Evolutionary conservation across 2,797 vertebrate genomes (phyloP).

Genomic region (Erpetoichthys calabaricus): DNA sequence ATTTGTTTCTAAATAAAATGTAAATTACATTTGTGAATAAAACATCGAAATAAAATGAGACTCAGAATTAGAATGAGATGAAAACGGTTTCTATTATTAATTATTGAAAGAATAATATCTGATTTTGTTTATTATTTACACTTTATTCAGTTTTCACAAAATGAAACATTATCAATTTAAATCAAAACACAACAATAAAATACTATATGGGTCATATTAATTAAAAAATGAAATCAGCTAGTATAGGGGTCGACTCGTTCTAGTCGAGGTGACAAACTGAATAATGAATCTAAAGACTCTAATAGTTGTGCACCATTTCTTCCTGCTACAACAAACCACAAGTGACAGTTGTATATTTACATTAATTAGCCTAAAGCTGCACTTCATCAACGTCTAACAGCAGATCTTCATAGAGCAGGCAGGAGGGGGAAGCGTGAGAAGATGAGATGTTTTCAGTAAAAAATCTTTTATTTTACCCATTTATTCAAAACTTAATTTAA

Average conservation of each 20-base stretch:
- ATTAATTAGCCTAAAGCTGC: conserved; percentile 25
- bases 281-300: conserved; percentile 22
- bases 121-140: no score
- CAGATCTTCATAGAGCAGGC: conserved; percentile 19
- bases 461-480: not conserved
- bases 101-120: no score
- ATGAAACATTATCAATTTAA: not conserved
- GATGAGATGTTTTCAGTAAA: not conserved
- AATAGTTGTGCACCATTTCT: conserved; percentile 21
- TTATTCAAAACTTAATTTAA: no score
- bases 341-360: conserved; percentile 34
- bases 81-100: no score
- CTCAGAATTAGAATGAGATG: no score
- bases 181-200: conserved; percentile 9
- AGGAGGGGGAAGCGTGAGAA: not conserved
- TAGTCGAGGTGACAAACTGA: conserved; percentile 24
- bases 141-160: no score
- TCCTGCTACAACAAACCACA: conserved; percentile 16
- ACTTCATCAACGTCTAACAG: conserved; percentile 18
- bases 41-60: no score
- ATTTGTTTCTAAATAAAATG: no score
- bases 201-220: conserved; percentile 10
- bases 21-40: no score
- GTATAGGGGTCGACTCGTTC: conserved; percentile 3
- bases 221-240: not conserved